phyloP scores from a whole-genome alignment of 2,797 vertebrate species.

The Syngnathus rostellatus region DNA sequence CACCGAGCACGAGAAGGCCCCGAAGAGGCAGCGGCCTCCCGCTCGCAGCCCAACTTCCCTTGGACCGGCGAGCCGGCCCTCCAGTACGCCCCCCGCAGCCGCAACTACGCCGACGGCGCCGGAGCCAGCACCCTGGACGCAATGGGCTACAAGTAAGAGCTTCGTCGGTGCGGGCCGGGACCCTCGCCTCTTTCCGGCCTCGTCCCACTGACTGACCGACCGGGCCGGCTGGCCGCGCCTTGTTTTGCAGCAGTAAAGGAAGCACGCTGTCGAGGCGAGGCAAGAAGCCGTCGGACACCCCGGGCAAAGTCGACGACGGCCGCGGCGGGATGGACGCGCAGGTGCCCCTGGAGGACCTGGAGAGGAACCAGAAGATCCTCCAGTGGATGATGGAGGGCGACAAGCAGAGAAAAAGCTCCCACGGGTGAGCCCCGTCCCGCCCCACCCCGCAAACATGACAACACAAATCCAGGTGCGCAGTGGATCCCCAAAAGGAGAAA shows the following conservation, averaged over 20 bases:
- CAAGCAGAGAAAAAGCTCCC: slow-evolving; percentile 80
- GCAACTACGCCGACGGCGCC: slow-evolving; percentile 77
- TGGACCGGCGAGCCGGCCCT: slow-evolving; percentile 78
- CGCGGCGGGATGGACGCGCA: slow-evolving; percentile 69
- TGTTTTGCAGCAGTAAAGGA: slow-evolving; percentile 75
- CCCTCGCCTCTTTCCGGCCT: too few relatives aligned
- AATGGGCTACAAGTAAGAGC: slow-evolving; percentile 76
- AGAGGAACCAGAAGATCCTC: slow-evolving; percentile 92
- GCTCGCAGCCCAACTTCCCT: slow-evolving; percentile 49
- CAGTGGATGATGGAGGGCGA: slow-evolving; percentile 98
- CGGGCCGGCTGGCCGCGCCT: not conserved
- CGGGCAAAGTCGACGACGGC: slow-evolving; percentile 68
- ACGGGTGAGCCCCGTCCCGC: slow-evolving; percentile 64
- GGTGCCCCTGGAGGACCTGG: slow-evolving; percentile 77
- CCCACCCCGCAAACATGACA: too few relatives aligned
- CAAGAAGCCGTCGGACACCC: slow-evolving; percentile 74
- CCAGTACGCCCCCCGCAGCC: slow-evolving; percentile 74
- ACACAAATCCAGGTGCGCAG: too few relatives aligned
- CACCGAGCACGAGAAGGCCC: slow-evolving; percentile 74
- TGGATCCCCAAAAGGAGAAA: too few relatives aligned
- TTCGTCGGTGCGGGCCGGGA: too few relatives aligned
- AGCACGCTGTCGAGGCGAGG: slow-evolving; percentile 76
- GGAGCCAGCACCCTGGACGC: slow-evolving; percentile 68
- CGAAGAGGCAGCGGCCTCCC: slow-evolving; percentile 67
- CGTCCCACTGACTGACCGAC: too few relatives aligned